Percentiles rank a stretch among this genome's conserved stretches.
Conservation (phyloP, 2,797 vertebrate genomes). For the Morelia viridis region DNA sequence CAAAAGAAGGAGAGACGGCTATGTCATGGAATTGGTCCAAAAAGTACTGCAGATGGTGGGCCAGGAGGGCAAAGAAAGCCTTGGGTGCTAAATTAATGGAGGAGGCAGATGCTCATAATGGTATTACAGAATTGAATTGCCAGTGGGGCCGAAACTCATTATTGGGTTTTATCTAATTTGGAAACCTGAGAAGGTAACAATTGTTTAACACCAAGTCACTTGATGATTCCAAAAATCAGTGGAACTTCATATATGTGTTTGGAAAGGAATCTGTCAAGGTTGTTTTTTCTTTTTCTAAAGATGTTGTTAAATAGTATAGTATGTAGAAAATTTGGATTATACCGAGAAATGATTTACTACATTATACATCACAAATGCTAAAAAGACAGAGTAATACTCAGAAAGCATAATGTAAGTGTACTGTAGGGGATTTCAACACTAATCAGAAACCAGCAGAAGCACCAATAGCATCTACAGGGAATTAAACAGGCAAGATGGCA, state of each 20-base stretch:
- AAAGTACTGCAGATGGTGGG: not conserved
- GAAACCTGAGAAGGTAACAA: not conserved
- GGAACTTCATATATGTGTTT: not conserved
- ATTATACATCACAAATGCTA: not conserved
- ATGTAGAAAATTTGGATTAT: not conserved
- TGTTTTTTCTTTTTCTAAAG: not conserved
- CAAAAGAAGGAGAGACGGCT: not conserved
- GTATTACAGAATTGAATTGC: conserved; percentile 19
- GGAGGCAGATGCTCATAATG: conserved; percentile 17
- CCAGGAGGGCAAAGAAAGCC: conserved; percentile 20
- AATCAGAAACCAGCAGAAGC: not conserved
- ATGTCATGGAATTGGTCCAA: not conserved
- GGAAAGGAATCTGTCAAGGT: not conserved
- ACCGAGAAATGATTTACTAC: not conserved
- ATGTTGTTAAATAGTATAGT: not conserved
- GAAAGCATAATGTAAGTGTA: not conserved
- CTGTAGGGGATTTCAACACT: not conserved
- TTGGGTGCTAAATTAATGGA: conserved; percentile 31
- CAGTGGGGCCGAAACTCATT: conserved; percentile 5
- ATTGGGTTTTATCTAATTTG: conserved; percentile 18
- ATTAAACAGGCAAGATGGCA: not conserved
- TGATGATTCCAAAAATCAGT: not conserved
- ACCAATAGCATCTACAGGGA: not conserved
- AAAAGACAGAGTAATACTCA: not conserved
- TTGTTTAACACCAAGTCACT: not conserved